Conservation (phyloP, 2,888 invertebrate species). For the Hyposoter dolosus region DNA sequence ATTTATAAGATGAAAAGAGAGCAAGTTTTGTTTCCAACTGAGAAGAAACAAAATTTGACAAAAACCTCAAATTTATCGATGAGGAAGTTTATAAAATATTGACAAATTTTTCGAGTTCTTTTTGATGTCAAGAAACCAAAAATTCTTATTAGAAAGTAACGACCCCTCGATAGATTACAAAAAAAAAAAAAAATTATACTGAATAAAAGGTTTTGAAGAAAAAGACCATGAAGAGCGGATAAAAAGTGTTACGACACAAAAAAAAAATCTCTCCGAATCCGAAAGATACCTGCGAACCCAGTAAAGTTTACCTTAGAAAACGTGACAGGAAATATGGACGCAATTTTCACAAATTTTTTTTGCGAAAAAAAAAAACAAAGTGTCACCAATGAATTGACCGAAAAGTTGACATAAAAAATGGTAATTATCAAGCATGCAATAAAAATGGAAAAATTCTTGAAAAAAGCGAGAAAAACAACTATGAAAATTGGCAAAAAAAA, state of each 20-base stretch:
- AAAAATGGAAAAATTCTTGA: conserved; percentile 33
- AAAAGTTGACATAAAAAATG: background rate
- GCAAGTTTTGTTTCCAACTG: background rate
- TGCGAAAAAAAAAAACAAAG: conserved; percentile 16
- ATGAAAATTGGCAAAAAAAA: conserved; percentile 51
- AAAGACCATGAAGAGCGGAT: conserved; percentile 43
- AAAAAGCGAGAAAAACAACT: conserved; percentile 55
- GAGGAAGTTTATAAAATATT: background rate
- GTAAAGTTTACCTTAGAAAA: conserved; percentile 81
- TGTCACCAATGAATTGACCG: background rate
- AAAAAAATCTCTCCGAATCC: conserved; percentile 68
- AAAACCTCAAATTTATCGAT: background rate
- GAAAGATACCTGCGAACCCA: conserved; percentile 83
- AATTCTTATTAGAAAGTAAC: background rate
- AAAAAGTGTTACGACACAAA: conserved; percentile 71
- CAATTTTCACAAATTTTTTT: conserved; percentile 73
- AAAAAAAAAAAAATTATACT: background rate
- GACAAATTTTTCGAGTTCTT: background rate
- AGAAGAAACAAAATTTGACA: background rate
- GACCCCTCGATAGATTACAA: background rate
- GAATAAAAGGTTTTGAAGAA: conserved; percentile 7
- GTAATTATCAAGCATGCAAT: conserved; percentile 40
- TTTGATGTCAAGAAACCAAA: background rate
- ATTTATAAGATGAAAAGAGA: conserved; percentile 19
- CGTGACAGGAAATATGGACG: conserved; percentile 80